phyloP scores from a whole-genome alignment of 2,113 vertebrate genomes.

The Callaeas wilsoni region DNA sequence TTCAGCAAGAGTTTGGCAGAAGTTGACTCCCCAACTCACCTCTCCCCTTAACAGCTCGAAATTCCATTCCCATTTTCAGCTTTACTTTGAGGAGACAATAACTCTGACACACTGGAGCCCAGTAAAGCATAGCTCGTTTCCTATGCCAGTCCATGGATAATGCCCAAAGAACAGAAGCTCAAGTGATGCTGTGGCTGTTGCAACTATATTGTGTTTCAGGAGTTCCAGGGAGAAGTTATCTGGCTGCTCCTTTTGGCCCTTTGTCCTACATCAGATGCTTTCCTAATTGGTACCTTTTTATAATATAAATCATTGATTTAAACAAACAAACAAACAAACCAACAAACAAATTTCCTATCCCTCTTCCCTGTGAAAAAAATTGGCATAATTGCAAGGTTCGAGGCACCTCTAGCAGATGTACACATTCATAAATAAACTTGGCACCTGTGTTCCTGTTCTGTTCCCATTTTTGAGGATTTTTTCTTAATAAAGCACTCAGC shows the following conservation, averaged over 20 bases:
- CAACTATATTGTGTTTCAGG: background rate
- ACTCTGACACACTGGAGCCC: background rate
- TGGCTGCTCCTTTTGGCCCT: background rate
- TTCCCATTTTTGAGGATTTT: background rate
- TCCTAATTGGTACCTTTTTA: background rate
- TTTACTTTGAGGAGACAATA: background rate
- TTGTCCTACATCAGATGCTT: background rate
- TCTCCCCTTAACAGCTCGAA: background rate
- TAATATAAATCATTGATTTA: background rate
- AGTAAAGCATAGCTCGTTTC: background rate
- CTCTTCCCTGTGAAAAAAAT: background rate
- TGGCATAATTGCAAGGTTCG: background rate
- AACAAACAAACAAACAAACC: background rate
- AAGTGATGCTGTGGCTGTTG: background rate
- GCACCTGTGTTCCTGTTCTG: background rate
- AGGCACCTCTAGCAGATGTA: background rate
- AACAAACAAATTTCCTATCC: background rate
- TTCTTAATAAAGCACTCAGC: background rate
- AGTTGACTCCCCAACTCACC: background rate
- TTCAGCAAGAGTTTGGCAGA: rapidly evolving
- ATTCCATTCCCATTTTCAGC: background rate
- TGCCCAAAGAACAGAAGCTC: background rate
- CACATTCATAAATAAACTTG: background rate
- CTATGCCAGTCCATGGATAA: background rate
- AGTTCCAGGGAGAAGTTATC: background rate